phyloP scores from a whole-genome alignment of 1,140 invertebrate genomes.

The Drosophila lacteicornis region DNA sequence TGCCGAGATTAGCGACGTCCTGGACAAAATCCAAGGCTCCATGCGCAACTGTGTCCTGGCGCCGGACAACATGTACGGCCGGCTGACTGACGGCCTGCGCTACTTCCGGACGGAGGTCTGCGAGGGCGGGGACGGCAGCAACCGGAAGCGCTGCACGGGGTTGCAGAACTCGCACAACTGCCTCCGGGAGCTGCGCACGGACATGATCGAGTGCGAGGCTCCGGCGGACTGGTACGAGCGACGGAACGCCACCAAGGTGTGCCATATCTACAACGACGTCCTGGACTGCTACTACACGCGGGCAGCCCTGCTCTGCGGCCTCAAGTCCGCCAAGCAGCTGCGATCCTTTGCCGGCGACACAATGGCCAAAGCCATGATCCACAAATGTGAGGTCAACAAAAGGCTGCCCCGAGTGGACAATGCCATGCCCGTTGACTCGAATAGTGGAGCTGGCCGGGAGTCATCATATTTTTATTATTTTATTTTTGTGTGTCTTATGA shows the following conservation, averaged over 20 bases:
- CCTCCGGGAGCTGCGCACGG: conserved; percentile 69
- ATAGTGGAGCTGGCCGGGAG: too few species aligned
- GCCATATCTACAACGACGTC: conserved; percentile 67
- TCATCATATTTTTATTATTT: background rate
- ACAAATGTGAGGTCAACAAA: conserved; percentile 42
- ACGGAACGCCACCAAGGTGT: conserved; percentile 51
- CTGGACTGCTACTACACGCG: conserved; percentile 75
- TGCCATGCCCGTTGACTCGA: conserved; percentile 47
- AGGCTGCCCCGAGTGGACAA: conserved; percentile 52
- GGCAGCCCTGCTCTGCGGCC: conserved; percentile 72
- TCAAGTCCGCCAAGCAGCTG: conserved; percentile 60
- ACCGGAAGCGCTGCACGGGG: conserved; percentile 56
- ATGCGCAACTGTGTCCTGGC: conserved; percentile 49
- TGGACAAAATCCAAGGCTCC: conserved; percentile 48
- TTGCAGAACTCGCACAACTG: conserved; percentile 62
- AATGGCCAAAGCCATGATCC: conserved; percentile 58
- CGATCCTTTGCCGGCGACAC: conserved; percentile 69
- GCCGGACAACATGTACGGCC: conserved; percentile 68
- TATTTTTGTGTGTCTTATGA: background rate
- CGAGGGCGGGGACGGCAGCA: conserved; percentile 30
- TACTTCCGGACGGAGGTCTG: conserved; percentile 66
- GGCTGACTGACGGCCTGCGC: conserved; percentile 51
- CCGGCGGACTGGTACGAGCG: conserved; percentile 80
- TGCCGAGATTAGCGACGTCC: conserved; percentile 51
- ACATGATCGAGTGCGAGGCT: conserved; percentile 80